Evolutionary conservation across 2,888 invertebrate genomes (phyloP).

Genomic region (Dryocosmus kuriphilus): DNA sequence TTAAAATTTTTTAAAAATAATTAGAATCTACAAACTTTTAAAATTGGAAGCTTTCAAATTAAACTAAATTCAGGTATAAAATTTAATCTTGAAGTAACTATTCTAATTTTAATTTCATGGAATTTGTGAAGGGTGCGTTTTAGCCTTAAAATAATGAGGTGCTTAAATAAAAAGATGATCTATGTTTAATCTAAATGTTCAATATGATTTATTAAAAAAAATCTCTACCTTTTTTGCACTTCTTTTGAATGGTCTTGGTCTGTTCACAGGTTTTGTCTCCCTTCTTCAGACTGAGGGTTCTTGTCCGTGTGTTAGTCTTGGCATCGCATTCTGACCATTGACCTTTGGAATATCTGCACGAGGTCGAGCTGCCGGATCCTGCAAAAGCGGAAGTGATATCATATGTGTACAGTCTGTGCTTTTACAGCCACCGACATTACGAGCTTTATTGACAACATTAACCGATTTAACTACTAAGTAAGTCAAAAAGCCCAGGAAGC

Average conservation of each 20-base stretch:
- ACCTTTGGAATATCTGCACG: conserved; percentile 92
- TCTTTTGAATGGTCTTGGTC: conserved; percentile 92
- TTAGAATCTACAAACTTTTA: no score
- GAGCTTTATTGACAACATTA: conserved; percentile 17
- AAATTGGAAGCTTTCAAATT: no score
- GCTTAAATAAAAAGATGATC: not conserved
- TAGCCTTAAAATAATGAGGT: not conserved
- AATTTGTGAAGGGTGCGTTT: not conserved
- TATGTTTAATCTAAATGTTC: not conserved
- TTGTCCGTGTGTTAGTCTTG: conserved; percentile 89
- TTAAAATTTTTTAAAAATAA: no score
- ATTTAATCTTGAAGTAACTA: not conserved
- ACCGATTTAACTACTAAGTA: not conserved
- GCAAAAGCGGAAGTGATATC: conserved; percentile 64
- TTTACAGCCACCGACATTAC: conserved; percentile 17
- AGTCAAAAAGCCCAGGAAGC: not conserved
- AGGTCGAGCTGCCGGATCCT: conserved; percentile 79
- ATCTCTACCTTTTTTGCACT: conserved; percentile 91
- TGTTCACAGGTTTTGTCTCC: conserved; percentile 90
- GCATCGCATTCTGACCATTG: conserved; percentile 94
- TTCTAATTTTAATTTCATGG: not conserved
- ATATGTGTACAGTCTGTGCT: conserved; percentile 40
- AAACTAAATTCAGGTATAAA: no score
- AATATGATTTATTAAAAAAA: conserved; percentile 28
- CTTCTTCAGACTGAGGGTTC: conserved; percentile 91